Evolutionary conservation across 2,888 invertebrate genomes (phyloP).

Genomic region (Melieria omissa): DNA sequence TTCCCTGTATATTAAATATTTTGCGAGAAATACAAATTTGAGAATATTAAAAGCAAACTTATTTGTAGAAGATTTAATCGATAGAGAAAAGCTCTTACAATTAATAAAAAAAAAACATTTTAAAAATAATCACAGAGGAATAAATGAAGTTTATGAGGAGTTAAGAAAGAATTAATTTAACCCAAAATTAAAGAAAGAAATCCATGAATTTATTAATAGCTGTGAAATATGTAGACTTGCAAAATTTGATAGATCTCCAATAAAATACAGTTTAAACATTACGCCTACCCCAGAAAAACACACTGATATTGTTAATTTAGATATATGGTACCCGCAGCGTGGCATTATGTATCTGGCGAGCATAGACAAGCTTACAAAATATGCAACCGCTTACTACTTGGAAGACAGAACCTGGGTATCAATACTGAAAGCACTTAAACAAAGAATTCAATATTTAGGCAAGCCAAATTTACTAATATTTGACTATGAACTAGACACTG

Average conservation of each 20-base stretch:
- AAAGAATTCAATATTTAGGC: slow-evolving; percentile 28
- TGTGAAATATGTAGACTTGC: slow-evolving; percentile 14
- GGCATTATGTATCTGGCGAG: slow-evolving; percentile 27
- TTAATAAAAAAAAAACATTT: slow-evolving; percentile 13
- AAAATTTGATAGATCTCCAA: slow-evolving; percentile 21
- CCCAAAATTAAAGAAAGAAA: slow-evolving; percentile 26
- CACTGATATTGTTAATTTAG: slow-evolving; percentile 17
- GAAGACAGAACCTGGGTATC: slow-evolving; percentile 38
- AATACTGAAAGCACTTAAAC: slow-evolving; percentile 38
- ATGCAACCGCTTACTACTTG: slow-evolving; percentile 23
- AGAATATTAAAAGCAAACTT: slow-evolving; percentile 7
- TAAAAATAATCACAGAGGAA: slow-evolving; percentile 23
- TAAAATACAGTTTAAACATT: slow-evolving; percentile 23
- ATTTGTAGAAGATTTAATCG: slow-evolving; percentile 24
- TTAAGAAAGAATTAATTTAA: slow-evolving; percentile 15
- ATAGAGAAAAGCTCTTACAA: slow-evolving; percentile 9
- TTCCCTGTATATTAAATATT: slow-evolving; percentile 16
- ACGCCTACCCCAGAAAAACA: slow-evolving; percentile 14
- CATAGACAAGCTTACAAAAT: slow-evolving; percentile 36
- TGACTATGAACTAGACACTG: slow-evolving; percentile 44
- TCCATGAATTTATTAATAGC: slow-evolving; percentile 20
- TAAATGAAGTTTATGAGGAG: slow-evolving; percentile 21
- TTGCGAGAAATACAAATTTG: slow-evolving; percentile 9
- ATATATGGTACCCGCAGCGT: slow-evolving; percentile 26
- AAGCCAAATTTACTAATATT: slow-evolving; percentile 36